A percentile compares a stretch with the other conserved stretches of the same genome.
Conservation (phyloP, 2,113 vertebrate genomes). For the Anhinga anhinga region DNA sequence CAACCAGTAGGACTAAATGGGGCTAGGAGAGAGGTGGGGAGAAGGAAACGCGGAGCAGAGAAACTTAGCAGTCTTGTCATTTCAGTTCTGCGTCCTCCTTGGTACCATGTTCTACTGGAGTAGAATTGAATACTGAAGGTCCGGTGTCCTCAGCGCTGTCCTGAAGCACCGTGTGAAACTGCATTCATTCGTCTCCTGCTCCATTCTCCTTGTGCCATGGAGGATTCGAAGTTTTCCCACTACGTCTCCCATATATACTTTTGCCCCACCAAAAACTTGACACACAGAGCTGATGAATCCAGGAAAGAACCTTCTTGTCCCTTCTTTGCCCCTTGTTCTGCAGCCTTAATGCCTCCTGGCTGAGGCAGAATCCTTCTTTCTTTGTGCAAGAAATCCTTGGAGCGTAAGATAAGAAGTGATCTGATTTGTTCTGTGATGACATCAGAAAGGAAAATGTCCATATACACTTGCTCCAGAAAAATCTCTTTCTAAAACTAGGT, state of each 20-base stretch:
- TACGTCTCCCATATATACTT: neutral
- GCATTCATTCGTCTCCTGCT: neutral
- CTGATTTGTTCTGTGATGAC: neutral
- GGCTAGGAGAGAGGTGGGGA: neutral
- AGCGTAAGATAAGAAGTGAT: neutral
- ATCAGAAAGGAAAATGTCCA: neutral
- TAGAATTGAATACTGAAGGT: slow-evolving; percentile 73
- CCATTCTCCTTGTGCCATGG: neutral
- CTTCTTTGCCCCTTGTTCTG: neutral
- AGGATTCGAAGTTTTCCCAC: slow-evolving; percentile 17
- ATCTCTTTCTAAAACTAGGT: neutral
- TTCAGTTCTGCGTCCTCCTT: slow-evolving; percentile 80
- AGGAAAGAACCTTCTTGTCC: neutral
- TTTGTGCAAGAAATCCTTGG: neutral
- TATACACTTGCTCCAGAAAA: neutral
- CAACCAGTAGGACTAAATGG: neutral
- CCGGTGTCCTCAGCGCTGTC: neutral
- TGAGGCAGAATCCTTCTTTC: neutral
- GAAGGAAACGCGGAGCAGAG: neutral
- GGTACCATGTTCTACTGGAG: slow-evolving; percentile 83
- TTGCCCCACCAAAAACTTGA: neutral
- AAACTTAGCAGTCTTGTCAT: neutral
- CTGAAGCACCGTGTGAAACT: neutral
- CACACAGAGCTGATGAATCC: neutral
- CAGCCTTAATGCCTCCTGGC: neutral